Percentiles rank a stretch among this genome's conserved stretches.
These are phyloP conservation scores for Brenthis hecate DNA, from an alignment of 2,888 invertebrate species.

Conservation along the genomic window DNA sequence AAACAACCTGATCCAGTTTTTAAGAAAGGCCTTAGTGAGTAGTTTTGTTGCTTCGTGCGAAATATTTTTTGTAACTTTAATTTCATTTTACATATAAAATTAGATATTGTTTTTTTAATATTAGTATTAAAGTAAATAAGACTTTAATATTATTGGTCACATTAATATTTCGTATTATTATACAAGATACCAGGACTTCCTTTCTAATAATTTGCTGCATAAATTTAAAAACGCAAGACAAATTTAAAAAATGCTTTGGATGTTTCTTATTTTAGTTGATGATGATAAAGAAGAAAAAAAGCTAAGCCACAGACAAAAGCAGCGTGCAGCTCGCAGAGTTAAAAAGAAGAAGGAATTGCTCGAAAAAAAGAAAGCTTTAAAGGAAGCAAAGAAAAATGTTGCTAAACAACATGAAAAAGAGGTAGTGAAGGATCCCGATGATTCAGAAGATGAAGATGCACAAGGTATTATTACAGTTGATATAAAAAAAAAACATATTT, in stretches of 20 bases:
- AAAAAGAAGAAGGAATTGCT: slow-evolving; percentile 77
- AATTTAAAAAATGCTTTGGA: neutral
- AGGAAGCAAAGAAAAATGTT: slow-evolving; percentile 70
- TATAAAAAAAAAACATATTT: no score
- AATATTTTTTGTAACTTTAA: neutral
- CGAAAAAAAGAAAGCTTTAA: slow-evolving; percentile 69
- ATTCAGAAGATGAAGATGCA: slow-evolving; percentile 57
- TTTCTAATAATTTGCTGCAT: no score
- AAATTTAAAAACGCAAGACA: no score
- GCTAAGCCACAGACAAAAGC: slow-evolving; percentile 87
- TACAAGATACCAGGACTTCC: no score
- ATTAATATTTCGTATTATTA: no score
- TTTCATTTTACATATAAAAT: no score
- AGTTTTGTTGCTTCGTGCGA: neutral
- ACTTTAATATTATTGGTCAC: no score
- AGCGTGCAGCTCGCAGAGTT: slow-evolving; percentile 84
- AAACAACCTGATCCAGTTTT: slow-evolving; percentile 92
- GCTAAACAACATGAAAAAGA: slow-evolving; percentile 57
- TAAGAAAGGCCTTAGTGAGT: slow-evolving; percentile 80
- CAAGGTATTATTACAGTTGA: slow-evolving; percentile 49
- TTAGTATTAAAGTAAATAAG: no score
- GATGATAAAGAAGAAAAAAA: slow-evolving; percentile 80
- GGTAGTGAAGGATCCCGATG: slow-evolving; percentile 43
- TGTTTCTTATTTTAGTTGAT: slow-evolving; percentile 58
- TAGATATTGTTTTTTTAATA: no score